Percentiles rank a stretch among this genome's conserved stretches.
These are phyloP conservation scores for Syngnathus floridae DNA, from an alignment of 2,113 vertebrate species.

Conservation along the genomic window DNA sequence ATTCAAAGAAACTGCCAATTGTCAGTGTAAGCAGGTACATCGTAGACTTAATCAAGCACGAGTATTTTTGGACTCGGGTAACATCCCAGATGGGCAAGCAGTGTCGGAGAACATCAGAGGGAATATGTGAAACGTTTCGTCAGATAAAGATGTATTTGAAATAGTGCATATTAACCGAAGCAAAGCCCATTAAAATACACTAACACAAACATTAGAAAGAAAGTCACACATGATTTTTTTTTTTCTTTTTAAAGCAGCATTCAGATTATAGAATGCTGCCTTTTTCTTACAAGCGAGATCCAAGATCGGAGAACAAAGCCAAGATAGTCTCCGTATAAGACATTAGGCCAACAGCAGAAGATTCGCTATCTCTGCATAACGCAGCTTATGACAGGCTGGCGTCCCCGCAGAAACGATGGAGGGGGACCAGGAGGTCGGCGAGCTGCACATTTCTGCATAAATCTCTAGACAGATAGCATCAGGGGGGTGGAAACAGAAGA, in stretches of 20 bases:
- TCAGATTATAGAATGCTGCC: conserved; percentile 31
- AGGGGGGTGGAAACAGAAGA: conserved; percentile 54
- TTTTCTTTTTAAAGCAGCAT: conserved; percentile 20
- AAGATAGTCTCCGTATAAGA: conserved; percentile 53
- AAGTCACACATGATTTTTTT: not conserved
- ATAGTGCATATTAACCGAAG: conserved; percentile 28
- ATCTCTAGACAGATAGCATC: conserved; percentile 69
- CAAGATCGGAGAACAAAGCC: conserved; percentile 48
- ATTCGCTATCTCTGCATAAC: conserved; percentile 61
- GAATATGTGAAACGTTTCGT: conserved; percentile 53
- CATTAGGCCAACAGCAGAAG: conserved; percentile 58
- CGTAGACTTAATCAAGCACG: conserved; percentile 63
- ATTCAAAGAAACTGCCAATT: conserved; percentile 53
- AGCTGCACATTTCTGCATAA: conserved; percentile 69
- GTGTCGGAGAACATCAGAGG: conserved; percentile 55
- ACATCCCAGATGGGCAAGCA: conserved; percentile 54
- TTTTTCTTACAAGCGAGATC: conserved; percentile 42
- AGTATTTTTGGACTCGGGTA: conserved; percentile 60
- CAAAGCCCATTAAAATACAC: conserved; percentile 18
- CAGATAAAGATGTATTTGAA: conserved; percentile 59
- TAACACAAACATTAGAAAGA: conserved; percentile 12
- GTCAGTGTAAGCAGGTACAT: conserved; percentile 61
- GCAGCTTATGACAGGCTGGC: conserved; percentile 62
- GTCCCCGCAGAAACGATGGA: conserved; percentile 65
- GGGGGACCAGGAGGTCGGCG: conserved; percentile 60